A percentile compares a stretch with the other conserved stretches of the same genome.
These are phyloP conservation scores for Drosophila phalerata DNA, from an alignment of 2,888 invertebrate species.

Conservation along the genomic window DNA sequence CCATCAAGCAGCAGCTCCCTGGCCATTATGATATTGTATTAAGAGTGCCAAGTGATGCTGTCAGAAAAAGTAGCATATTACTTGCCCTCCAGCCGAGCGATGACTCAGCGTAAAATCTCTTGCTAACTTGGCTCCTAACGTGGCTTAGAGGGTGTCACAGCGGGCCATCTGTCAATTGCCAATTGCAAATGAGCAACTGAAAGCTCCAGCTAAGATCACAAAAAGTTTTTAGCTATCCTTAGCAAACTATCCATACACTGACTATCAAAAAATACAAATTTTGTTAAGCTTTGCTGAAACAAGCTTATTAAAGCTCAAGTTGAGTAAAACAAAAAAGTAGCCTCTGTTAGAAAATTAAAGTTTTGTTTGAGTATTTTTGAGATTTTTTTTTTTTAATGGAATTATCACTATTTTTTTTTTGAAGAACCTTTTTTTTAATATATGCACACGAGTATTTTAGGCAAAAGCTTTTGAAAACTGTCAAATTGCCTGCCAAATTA, in stretches of 20 bases:
- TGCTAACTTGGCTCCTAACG: slow-evolving; percentile 19
- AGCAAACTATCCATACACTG: too few relatives aligned
- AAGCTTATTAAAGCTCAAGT: too few relatives aligned
- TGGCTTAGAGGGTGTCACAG: slow-evolving; percentile 4
- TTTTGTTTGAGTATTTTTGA: too few relatives aligned
- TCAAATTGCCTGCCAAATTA: not conserved
- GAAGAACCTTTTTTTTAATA: too few relatives aligned
- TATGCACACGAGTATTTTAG: not conserved
- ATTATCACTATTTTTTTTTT: too few relatives aligned
- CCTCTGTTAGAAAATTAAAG: too few relatives aligned
- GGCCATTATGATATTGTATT: slow-evolving; percentile 77
- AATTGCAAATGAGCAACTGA: slow-evolving; percentile 16
- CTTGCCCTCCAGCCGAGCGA: slow-evolving; percentile 26
- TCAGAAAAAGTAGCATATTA: slow-evolving; percentile 40
- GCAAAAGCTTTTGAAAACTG: not conserved
- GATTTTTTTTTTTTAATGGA: too few relatives aligned
- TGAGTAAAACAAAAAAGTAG: too few relatives aligned
- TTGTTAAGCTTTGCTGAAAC: too few relatives aligned
- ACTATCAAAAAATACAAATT: too few relatives aligned
- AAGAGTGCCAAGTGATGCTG: slow-evolving; percentile 73
- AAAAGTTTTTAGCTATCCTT: not conserved
- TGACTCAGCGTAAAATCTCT: slow-evolving; percentile 47
- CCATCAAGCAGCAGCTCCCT: slow-evolving; percentile 22
- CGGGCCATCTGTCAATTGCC: slow-evolving; percentile 11
- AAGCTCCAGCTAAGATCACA: not conserved